Percentiles rank a stretch among this genome's conserved stretches.
Evolutionary conservation across 2,888 invertebrate genomes (phyloP).

Genomic region (Cataglyphis cursor): DNA sequence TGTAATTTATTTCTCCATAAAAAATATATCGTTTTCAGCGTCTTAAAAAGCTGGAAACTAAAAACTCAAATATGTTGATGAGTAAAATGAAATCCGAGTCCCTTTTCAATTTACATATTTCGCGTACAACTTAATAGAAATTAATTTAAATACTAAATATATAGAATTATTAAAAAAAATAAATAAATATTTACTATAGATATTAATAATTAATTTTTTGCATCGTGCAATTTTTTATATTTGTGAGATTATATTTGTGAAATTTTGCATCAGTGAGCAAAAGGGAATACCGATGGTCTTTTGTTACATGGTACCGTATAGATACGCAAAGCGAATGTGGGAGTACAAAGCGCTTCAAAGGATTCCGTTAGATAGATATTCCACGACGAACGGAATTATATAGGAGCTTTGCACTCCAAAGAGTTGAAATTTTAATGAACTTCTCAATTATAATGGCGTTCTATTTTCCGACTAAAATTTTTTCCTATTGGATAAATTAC

Average conservation of each 20-base stretch:
- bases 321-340: conserved; percentile 1
- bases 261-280: background rate
- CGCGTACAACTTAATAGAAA: background rate
- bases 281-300: background rate
- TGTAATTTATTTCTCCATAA: background rate
- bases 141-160: background rate
- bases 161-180: background rate
- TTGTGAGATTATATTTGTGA: background rate
- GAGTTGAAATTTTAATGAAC: conserved; percentile 42
- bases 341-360: conserved; percentile 25
- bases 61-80: background rate
- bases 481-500: background rate
- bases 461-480: background rate
- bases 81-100: background rate
- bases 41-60: background rate
- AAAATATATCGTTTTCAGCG: background rate
- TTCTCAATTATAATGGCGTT: background rate
- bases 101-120: background rate
- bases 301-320: conserved; percentile 7
- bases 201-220: background rate
- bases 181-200: background rate
- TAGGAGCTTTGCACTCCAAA: conserved; percentile 25
- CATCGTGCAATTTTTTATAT: background rate
- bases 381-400: conserved; percentile 46
- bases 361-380: conserved; percentile 38